These are phyloP conservation scores for Momotus momota DNA, from an alignment of 2,797 vertebrate species.

Conservation along the genomic window DNA sequence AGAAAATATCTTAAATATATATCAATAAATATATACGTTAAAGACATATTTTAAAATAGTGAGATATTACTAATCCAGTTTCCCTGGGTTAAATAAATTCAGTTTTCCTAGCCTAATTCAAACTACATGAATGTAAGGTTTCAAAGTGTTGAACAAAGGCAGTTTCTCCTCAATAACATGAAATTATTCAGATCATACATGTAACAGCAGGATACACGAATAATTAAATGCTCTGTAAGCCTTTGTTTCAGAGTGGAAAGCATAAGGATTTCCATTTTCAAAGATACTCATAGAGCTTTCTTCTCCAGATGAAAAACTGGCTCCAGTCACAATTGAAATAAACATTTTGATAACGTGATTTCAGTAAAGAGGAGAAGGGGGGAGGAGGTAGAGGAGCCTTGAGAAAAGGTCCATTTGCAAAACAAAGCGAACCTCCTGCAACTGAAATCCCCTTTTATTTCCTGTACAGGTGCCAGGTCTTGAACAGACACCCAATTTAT, in stretches of 20 bases:
- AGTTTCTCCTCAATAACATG: slow-evolving; percentile 14
- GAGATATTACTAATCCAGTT: slow-evolving; percentile 32
- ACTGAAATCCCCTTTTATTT: slow-evolving; percentile 79
- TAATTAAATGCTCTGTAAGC: slow-evolving; percentile 60
- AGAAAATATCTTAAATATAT: neutral
- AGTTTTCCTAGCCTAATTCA: neutral
- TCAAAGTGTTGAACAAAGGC: slow-evolving; percentile 41
- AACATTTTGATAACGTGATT: slow-evolving; percentile 68
- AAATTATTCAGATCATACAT: slow-evolving; percentile 35
- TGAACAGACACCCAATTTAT: slow-evolving; percentile 80
- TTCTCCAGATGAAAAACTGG: slow-evolving; percentile 39
- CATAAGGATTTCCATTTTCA: slow-evolving; percentile 41
- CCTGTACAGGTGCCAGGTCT: slow-evolving; percentile 80
- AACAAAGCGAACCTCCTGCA: slow-evolving; percentile 73
- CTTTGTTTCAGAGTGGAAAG: slow-evolving; percentile 49
- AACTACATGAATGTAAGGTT: slow-evolving; percentile 1
- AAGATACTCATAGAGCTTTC: neutral
- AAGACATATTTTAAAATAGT: slow-evolving; percentile 5
- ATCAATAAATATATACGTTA: no score
- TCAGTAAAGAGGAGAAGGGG: slow-evolving; percentile 42
- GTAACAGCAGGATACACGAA: slow-evolving; percentile 52
- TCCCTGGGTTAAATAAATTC: slow-evolving; percentile 54
- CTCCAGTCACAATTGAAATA: slow-evolving; percentile 46
- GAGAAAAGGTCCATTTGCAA: slow-evolving; percentile 70
- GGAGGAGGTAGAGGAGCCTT: slow-evolving; percentile 20